Conservation (phyloP, 23 tunicate species). For the Styela plicata region DNA sequence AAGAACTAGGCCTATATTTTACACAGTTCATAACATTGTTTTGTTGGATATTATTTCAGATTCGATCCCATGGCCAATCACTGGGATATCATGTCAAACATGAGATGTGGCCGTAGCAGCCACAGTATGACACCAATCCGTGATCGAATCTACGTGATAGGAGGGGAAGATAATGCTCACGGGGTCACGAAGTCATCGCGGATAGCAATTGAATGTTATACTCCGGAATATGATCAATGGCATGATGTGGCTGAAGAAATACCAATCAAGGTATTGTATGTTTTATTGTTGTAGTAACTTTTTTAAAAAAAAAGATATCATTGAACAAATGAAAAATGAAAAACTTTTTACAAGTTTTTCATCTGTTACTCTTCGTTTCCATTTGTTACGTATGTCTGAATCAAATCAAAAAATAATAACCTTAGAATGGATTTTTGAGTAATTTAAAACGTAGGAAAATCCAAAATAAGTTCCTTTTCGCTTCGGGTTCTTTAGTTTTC, state of each 20-base stretch:
- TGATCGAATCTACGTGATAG: constrained; percentile 53
- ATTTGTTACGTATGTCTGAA: no score
- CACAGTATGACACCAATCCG: constrained; percentile 59
- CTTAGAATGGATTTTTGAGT: no score
- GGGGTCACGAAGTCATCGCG: constrained; percentile 30
- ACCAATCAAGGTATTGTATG: constrained; percentile 33
- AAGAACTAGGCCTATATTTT: neutral
- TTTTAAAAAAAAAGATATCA: no score
- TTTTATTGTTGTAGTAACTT: no score
- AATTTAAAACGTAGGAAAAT: no score
- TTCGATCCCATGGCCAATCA: constrained; percentile 35
- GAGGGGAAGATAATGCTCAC: constrained; percentile 33
- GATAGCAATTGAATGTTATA: constrained; percentile 65
- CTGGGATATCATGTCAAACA: constrained; percentile 40
- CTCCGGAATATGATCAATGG: constrained; percentile 68
- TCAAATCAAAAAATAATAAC: no score
- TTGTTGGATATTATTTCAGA: constrained; percentile 15
- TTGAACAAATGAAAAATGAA: no score
- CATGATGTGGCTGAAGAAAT: constrained; percentile 49
- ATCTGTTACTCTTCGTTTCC: no score
- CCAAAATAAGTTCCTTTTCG: no score
- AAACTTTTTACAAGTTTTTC: no score
- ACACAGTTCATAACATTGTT: neutral
- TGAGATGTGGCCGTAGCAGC: constrained; percentile 49
- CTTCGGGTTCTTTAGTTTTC: no score